Evolutionary conservation across 2,888 invertebrate genomes (phyloP).

Genomic region (Drosophila tanythrix): DNA sequence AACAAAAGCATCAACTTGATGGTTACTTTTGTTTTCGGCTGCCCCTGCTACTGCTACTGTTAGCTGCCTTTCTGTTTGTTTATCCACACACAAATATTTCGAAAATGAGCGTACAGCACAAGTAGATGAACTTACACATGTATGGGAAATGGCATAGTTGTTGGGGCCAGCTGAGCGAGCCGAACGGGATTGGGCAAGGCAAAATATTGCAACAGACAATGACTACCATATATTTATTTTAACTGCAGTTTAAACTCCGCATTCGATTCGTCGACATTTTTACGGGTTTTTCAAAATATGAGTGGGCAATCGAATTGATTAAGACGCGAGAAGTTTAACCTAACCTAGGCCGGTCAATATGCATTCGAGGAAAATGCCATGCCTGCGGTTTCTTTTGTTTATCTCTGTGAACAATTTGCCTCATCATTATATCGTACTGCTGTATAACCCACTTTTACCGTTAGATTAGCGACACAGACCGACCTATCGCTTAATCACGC

Average conservation of each 20-base stretch:
- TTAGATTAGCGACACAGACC: constrained; percentile 24
- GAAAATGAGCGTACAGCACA: constrained; percentile 42
- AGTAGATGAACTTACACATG: constrained; percentile 35
- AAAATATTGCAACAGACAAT: constrained; percentile 75
- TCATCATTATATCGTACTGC: constrained; percentile 3
- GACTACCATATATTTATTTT: constrained; percentile 41
- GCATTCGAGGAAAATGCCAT: background rate
- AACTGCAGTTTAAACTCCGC: constrained; percentile 19
- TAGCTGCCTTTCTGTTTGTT: constrained; percentile 64
- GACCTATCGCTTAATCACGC: constrained; percentile 41
- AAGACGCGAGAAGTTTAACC: constrained; percentile 6
- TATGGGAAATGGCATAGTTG: constrained; percentile 52
- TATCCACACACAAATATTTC: constrained; percentile 44
- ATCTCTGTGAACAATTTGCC: constrained; percentile 11
- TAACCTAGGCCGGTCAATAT: constrained; percentile 12
- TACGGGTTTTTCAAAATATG: constrained; percentile 1
- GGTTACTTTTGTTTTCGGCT: constrained; percentile 23
- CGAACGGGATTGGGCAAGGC: constrained; percentile 67
- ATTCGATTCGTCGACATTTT: background rate
- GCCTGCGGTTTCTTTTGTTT: constrained; percentile 15
- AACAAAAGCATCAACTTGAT: constrained; percentile 32
- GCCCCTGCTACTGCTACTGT: constrained; percentile 63
- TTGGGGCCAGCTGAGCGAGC: constrained; percentile 26
- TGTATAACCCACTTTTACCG: constrained; percentile 49
- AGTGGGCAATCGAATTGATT: constrained; percentile 24